Evolutionary conservation across 1,140 invertebrate genomes (phyloP), one percentile per base, ranked within the genome.

Genomic region (Eubasilissa regina): DNA sequence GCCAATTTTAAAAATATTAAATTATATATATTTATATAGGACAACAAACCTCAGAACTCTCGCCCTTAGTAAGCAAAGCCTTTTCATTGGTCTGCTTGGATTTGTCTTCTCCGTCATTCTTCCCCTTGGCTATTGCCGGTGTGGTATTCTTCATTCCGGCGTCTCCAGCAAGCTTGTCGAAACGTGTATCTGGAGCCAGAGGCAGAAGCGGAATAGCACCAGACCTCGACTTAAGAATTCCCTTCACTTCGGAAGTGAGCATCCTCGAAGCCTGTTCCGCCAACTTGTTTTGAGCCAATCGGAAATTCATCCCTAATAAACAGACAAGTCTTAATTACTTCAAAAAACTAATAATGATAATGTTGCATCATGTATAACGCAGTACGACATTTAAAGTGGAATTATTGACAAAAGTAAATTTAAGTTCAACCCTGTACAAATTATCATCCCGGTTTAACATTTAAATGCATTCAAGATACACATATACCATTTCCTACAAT

Each of bases 191-290:
- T 68, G 25, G 81, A 87, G 87, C 79, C 88, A 85, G 87, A 68
- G 10, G 84, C 0, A 82, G 55, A 35, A 82, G 44, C 58, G 87
- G 87, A 74, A 89, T 85, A 0, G 87, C 86, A 19, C 89, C 90
- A 4, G 88, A 86, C 13, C 88, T 88, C 0, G 89, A 88, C 83
- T 91, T 92, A 9, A 91, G 83, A 48, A 91, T 92, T 44, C 90
- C 87, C 47, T 87, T 83, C 8, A 90, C 88, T 86, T 90, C 89
- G 4, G 85, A 87, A 1, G 88, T 89, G 53, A 90, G 87, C 88
- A 90, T 89, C 56, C 87, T 84, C 74, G 89, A 87, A 51, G 88
- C 88, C 64, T 88, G 86, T 68, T 89, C 88, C 19, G 87, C 81
- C 48, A 82, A 56, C 55, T 78, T 79, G 51, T 75, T 80, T 66